phyloP scores from a whole-genome alignment of 1,140 invertebrate genomes.

The Nebria ingens region DNA sequence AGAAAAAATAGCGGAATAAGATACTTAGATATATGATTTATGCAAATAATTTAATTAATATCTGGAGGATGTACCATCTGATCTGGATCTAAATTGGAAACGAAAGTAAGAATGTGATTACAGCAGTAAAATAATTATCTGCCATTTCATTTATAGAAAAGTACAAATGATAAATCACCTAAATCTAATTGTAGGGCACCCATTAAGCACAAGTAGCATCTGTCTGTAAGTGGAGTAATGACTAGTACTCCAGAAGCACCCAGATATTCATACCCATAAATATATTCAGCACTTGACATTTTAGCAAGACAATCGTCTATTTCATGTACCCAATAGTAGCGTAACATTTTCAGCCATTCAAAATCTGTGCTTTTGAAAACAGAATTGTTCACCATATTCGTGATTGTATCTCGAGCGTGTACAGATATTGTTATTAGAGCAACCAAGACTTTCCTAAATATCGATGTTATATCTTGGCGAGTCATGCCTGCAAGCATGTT shows the following conservation, averaged over 20 bases:
- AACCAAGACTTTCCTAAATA: slow-evolving; percentile 64
- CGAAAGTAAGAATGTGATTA: too few species aligned
- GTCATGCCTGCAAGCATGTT: slow-evolving; percentile 69
- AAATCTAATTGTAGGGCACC: slow-evolving; percentile 76
- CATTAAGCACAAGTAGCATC: slow-evolving; percentile 80
- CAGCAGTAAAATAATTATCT: too few species aligned
- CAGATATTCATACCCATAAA: slow-evolving; percentile 88
- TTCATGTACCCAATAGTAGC: slow-evolving; percentile 81
- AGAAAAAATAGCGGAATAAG: not conserved
- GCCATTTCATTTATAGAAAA: too few species aligned
- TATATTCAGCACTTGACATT: slow-evolving; percentile 66
- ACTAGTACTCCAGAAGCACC: slow-evolving; percentile 73
- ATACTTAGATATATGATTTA: too few species aligned
- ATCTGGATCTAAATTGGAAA: too few species aligned
- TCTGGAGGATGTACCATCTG: too few species aligned
- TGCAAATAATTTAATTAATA: too few species aligned
- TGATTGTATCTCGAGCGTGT: slow-evolving; percentile 73
- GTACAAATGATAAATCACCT: slow-evolving; percentile 35
- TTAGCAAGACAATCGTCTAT: slow-evolving; percentile 64
- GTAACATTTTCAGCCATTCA: slow-evolving; percentile 80
- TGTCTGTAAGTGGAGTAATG: slow-evolving; percentile 75
- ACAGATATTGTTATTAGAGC: slow-evolving; percentile 82
- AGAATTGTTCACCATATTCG: slow-evolving; percentile 45
- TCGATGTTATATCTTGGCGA: slow-evolving; percentile 51
- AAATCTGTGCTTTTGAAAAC: slow-evolving; percentile 56